These are phyloP conservation scores for Macrotis lagotis DNA, from an alignment of 2,113 vertebrate genomes.

Conservation along the genomic window DNA sequence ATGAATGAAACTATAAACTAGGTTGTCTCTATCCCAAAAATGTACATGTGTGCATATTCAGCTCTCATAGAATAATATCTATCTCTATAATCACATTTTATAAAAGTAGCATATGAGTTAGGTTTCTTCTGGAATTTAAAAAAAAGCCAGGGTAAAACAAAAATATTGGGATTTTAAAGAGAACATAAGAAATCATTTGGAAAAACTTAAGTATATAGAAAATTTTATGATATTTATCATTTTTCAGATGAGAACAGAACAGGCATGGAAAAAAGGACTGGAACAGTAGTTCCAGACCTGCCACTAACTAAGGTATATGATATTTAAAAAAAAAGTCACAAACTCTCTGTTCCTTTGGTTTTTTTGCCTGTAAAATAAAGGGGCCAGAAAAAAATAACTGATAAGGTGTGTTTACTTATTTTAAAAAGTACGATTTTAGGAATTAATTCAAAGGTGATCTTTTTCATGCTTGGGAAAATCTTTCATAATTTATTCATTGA, in stretches of 20 bases:
- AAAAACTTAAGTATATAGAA: neutral
- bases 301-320: neutral
- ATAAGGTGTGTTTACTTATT: neutral
- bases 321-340: neutral
- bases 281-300: neutral
- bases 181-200: conserved; percentile 30
- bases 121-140: neutral
- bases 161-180: neutral
- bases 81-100: neutral
- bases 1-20: conserved; percentile 16
- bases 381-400: neutral
- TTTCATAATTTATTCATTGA: neutral
- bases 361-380: conserved; percentile 6
- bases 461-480: conserved; percentile 27
- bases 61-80: neutral
- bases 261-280: neutral
- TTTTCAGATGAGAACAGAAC: neutral
- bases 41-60: fast-evolving
- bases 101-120: neutral
- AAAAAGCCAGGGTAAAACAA: neutral
- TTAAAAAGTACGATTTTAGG: neutral
- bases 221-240: neutral
- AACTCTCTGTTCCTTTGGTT: neutral
- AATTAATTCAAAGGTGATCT: conserved; percentile 27
- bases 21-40: neutral